Evolutionary conservation across 2,888 invertebrate genomes (phyloP).

Genomic region (Tetropium fuscum): DNA sequence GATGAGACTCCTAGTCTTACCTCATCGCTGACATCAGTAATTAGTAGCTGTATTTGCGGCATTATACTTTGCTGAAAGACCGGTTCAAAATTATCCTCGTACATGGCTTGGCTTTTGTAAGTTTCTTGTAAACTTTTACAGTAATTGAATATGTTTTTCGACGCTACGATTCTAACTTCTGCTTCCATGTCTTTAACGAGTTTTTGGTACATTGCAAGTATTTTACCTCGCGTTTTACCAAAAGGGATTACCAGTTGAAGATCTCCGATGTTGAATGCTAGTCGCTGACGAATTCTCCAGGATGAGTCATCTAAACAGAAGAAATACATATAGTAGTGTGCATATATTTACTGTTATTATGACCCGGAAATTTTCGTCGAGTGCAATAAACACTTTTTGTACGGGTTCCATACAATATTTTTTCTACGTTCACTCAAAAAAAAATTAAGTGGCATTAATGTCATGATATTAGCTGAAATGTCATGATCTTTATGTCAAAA

Average conservation of each 20-base stretch:
- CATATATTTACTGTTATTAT: too few species aligned
- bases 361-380: too few species aligned
- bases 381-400: too few species aligned
- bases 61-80: constrained; percentile 54
- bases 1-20: constrained; percentile 56
- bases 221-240: constrained; percentile 47
- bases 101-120: constrained; percentile 41
- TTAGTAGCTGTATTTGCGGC: constrained; percentile 51
- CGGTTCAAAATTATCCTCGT: constrained; percentile 52
- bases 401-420: too few species aligned
- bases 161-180: constrained; percentile 55
- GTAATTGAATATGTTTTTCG: constrained; percentile 54
- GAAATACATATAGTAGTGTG: too few species aligned
- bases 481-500: too few species aligned
- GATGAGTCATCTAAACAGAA: constrained; percentile 53
- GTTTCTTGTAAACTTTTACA: constrained; percentile 49
- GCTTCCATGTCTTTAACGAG: constrained; percentile 54
- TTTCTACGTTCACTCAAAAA: too few species aligned
- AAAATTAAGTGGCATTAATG: too few species aligned
- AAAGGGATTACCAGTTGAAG: constrained; percentile 51
- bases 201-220: constrained; percentile 54
- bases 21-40: constrained; percentile 51
- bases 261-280: constrained; percentile 52
- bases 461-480: too few species aligned
- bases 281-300: constrained; percentile 57